Evolutionary conservation across 2,888 invertebrate species (phyloP).

Genomic region (Eudemis profundana): DNA sequence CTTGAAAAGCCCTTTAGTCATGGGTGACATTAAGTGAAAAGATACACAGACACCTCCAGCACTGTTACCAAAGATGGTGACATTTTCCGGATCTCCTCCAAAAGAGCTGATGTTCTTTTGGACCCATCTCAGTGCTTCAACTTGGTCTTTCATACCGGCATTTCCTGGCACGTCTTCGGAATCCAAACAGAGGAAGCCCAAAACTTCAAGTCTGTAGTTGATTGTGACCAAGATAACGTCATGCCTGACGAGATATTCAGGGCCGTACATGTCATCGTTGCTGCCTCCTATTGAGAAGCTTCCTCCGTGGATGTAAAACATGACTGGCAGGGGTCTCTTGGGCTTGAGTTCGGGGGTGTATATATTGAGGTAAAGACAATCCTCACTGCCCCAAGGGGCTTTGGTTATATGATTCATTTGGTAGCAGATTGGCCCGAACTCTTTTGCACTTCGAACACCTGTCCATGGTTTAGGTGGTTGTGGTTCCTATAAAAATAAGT

Average conservation of each 20-base stretch:
- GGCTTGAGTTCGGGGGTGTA: slow-evolving; percentile 66
- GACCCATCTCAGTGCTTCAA: slow-evolving; percentile 72
- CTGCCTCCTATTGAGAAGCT: slow-evolving; percentile 66
- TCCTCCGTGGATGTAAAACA: slow-evolving; percentile 75
- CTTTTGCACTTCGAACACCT: slow-evolving; percentile 66
- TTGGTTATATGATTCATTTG: slow-evolving; percentile 57
- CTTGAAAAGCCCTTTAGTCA: slow-evolving; percentile 73
- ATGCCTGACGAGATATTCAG: slow-evolving; percentile 69
- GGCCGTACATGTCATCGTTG: slow-evolving; percentile 65
- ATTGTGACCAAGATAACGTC: slow-evolving; percentile 71
- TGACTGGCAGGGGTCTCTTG: slow-evolving; percentile 59
- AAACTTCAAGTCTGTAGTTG: slow-evolving; percentile 71
- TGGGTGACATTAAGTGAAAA: slow-evolving; percentile 73
- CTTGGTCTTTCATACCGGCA: slow-evolving; percentile 80
- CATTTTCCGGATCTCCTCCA: slow-evolving; percentile 72
- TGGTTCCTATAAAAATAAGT: slow-evolving; percentile 63
- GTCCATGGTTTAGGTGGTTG: slow-evolving; percentile 64
- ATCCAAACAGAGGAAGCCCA: slow-evolving; percentile 73
- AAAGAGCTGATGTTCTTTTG: slow-evolving; percentile 69
- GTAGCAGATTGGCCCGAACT: slow-evolving; percentile 62
- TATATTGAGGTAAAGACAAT: slow-evolving; percentile 75
- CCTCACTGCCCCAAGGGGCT: slow-evolving; percentile 59
- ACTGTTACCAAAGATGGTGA: slow-evolving; percentile 79
- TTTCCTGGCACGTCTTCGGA: slow-evolving; percentile 75
- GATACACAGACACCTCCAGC: slow-evolving; percentile 66